Percentiles rank a stretch among this genome's conserved stretches.
phyloP scores from a whole-genome alignment of 2,888 invertebrate species.

The Cephus pulcher region DNA sequence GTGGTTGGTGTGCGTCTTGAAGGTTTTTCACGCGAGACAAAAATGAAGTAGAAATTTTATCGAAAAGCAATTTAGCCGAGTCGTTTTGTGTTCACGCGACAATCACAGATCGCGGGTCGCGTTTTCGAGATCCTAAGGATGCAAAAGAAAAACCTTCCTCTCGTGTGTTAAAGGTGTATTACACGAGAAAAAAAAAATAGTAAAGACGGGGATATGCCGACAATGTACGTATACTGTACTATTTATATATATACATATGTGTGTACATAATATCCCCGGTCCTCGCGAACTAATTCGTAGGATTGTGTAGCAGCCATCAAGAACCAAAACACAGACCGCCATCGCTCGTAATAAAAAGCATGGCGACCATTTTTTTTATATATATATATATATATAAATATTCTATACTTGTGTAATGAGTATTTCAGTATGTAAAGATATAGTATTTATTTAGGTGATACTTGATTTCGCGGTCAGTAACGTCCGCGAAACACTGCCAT shows the following conservation, averaged over 20 bases:
- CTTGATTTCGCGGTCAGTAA: constrained; percentile 27
- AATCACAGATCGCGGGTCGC: constrained; percentile 3
- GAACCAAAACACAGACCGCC: constrained; percentile 1
- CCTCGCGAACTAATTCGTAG: no score
- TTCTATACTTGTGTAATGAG: constrained; percentile 46
- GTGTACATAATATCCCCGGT: background rate
- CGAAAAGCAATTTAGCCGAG: constrained; percentile 10
- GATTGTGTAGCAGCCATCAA: constrained; percentile 2
- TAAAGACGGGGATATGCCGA: no score
- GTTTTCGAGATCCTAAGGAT: background rate
- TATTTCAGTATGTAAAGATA: constrained; percentile 61
- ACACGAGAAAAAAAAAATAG: no score
- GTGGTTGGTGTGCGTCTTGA: background rate
- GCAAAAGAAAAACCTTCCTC: no score
- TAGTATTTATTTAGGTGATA: constrained; percentile 63
- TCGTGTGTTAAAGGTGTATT: no score
- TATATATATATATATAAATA: constrained; percentile 29
- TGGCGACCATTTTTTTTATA: constrained; percentile 7
- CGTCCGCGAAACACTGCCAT: constrained; percentile 3
- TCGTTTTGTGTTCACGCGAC: constrained; percentile 19
- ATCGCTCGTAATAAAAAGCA: background rate
- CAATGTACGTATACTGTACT: background rate
- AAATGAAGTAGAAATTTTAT: background rate
- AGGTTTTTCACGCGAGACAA: background rate
- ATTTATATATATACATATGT: background rate